Conservation (phyloP, 2,113 vertebrate genomes). For the Syngnathoides biaculeatus region DNA sequence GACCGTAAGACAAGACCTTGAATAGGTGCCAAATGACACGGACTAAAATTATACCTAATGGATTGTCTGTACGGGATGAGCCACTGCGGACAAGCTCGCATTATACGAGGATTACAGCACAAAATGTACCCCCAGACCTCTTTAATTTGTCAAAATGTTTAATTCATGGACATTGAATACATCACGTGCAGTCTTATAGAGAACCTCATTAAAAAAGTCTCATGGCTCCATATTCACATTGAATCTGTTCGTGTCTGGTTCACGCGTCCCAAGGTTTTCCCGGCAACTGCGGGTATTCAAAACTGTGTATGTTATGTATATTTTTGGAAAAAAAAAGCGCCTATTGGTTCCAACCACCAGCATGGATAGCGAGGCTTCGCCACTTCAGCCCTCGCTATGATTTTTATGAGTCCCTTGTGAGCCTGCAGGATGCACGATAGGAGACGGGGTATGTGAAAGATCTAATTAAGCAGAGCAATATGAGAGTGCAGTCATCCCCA, state of each 20-base stretch:
- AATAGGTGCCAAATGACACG: slow-evolving; percentile 6
- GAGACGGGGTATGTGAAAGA: slow-evolving; percentile 44
- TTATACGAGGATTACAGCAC: slow-evolving; percentile 10
- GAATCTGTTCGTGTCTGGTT: slow-evolving; percentile 4
- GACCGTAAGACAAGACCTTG: not conserved
- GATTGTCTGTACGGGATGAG: not conserved
- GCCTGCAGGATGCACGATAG: slow-evolving; percentile 38
- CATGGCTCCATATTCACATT: slow-evolving; percentile 22
- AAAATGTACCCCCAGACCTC: slow-evolving; percentile 6
- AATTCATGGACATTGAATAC: slow-evolving; percentile 30
- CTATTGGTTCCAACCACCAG: slow-evolving; percentile 11
- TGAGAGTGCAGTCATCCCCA: slow-evolving; percentile 44
- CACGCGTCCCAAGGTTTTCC: slow-evolving; percentile 7
- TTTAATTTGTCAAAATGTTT: slow-evolving; percentile 31
- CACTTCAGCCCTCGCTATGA: slow-evolving; percentile 31
- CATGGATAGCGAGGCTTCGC: slow-evolving; percentile 20
- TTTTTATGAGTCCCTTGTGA: slow-evolving; percentile 43
- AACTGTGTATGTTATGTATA: slow-evolving; percentile 21
- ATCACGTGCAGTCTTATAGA: slow-evolving; percentile 12
- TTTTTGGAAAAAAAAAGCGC: slow-evolving; percentile 15
- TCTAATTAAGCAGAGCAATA: slow-evolving; percentile 59
- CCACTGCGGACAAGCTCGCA: slow-evolving; percentile 7
- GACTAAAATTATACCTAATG: slow-evolving; percentile 21
- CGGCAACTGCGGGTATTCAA: slow-evolving; percentile 32
- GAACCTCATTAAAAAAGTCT: slow-evolving; percentile 17